phyloP scores from a whole-genome alignment of 2,797 vertebrate species.

The Lutjanus argentimaculatus region DNA sequence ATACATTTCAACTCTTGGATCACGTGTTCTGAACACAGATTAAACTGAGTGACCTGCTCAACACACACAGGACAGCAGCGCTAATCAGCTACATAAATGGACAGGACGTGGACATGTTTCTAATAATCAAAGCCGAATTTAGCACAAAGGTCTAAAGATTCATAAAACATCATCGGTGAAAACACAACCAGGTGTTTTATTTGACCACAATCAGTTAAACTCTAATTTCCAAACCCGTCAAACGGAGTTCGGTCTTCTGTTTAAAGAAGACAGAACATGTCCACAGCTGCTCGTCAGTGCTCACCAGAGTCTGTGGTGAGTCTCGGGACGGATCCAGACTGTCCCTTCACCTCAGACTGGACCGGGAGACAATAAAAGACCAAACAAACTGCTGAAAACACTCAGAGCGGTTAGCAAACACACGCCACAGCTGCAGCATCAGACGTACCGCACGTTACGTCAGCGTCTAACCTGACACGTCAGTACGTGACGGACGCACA shows the following conservation, averaged over 20 bases:
- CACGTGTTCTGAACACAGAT: background rate
- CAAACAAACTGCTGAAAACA: background rate
- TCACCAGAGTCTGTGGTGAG: background rate
- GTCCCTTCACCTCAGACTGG: background rate
- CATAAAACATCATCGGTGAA: rapidly evolving
- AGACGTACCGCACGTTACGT: background rate
- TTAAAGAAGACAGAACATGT: rapidly evolving
- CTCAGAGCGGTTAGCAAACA: rapidly evolving
- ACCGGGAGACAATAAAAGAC: no score
- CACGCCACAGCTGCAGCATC: rapidly evolving
- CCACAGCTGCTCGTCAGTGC: background rate
- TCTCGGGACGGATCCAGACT: rapidly evolving
- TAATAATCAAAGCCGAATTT: background rate
- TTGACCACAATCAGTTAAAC: rapidly evolving
- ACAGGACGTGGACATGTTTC: rapidly evolving
- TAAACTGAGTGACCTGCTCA: no score
- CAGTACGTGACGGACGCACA: conserved; percentile 7
- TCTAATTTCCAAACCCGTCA: background rate
- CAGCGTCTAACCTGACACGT: background rate
- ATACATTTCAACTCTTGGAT: background rate
- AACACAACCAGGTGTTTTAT: rapidly evolving
- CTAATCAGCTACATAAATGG: background rate
- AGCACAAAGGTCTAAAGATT: rapidly evolving
- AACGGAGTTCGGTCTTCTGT: background rate
- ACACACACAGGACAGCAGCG: rapidly evolving